Evolutionary conservation across 2,113 vertebrate genomes (phyloP).

Genomic region (Ptilorrhoa leucosticta): DNA sequence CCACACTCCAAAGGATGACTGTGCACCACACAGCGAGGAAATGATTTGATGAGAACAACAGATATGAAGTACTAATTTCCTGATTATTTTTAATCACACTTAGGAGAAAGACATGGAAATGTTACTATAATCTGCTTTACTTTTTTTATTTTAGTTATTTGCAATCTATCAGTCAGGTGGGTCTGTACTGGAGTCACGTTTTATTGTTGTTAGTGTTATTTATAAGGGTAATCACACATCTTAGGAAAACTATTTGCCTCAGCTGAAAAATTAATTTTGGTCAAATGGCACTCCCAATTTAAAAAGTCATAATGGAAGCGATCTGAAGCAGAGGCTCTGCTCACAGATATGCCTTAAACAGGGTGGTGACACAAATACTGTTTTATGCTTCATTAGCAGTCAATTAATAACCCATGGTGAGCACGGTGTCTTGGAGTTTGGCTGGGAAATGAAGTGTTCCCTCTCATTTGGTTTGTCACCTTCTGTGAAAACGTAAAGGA

Average conservation of each 20-base stretch:
- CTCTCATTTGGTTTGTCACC: background rate
- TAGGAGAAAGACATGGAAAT: background rate
- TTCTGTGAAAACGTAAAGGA: background rate
- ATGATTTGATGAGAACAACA: background rate
- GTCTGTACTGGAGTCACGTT: background rate
- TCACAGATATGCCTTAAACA: background rate
- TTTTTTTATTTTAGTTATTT: background rate
- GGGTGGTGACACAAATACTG: background rate
- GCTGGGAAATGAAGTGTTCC: background rate
- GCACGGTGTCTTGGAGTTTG: background rate
- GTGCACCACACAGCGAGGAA: background rate
- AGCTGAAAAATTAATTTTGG: background rate
- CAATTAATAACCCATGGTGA: background rate
- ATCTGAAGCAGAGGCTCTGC: background rate
- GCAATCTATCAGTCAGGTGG: background rate
- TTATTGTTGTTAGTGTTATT: background rate
- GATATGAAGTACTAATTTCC: background rate
- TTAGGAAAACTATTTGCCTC: background rate
- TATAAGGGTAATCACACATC: background rate
- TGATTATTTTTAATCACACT: background rate
- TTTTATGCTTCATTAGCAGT: background rate
- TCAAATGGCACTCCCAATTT: background rate
- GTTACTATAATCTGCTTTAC: background rate
- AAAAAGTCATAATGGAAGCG: accelerated
- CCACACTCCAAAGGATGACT: background rate